Percentiles rank a stretch among this genome's conserved stretches.
Conservation (phyloP, 2,888 invertebrate species). For the Agrochola circellaris region DNA sequence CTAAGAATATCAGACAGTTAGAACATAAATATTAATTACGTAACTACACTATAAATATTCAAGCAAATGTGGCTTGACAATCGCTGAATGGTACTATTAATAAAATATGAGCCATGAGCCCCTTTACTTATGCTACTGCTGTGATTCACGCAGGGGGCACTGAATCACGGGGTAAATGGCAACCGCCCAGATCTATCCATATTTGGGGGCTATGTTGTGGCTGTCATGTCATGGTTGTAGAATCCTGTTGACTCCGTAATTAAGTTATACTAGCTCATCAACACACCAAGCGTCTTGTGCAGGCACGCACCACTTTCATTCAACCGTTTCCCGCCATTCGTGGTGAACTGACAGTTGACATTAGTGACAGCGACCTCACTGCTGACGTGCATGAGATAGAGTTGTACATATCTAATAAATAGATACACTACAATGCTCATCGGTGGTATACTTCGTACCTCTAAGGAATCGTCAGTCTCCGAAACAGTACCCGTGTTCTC, state of each 20-base stretch:
- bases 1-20: constrained; percentile 19
- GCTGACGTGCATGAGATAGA: too few relatives aligned
- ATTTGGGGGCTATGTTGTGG: background rate
- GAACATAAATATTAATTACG: constrained; percentile 15
- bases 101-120: constrained; percentile 13
- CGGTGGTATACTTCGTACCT: background rate
- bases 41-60: background rate
- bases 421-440: too few relatives aligned
- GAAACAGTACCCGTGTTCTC: background rate
- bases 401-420: too few relatives aligned
- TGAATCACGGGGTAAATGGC: constrained; percentile 1
- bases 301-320: too few relatives aligned
- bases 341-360: too few relatives aligned
- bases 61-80: background rate
- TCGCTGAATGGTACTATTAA: constrained; percentile 10
- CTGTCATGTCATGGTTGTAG: background rate
- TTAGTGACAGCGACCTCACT: too few relatives aligned
- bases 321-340: too few relatives aligned
- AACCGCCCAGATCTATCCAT: background rate
- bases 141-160: too few relatives aligned
- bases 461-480: background rate
- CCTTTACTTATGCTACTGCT: background rate
- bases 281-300: too few relatives aligned
- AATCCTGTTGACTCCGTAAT: too few relatives aligned
- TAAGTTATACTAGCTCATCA: too few relatives aligned